Evolutionary conservation across 2,797 vertebrate species (phyloP).

Genomic region (Synaphobranchus kaupii): DNA sequence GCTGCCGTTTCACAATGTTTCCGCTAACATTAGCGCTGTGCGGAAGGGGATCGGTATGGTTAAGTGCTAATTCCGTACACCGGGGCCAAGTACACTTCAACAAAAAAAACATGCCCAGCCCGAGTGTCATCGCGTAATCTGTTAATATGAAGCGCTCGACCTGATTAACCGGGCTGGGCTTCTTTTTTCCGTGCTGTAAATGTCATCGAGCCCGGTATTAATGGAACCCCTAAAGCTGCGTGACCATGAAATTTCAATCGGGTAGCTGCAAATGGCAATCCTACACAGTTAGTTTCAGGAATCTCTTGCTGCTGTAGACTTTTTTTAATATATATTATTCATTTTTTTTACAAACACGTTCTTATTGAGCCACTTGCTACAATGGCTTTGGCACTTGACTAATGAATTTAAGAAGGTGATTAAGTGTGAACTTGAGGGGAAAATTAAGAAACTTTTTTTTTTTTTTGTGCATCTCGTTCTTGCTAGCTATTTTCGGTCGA

Average conservation of each 20-base stretch:
- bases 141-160: background rate
- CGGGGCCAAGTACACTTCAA: background rate
- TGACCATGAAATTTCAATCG: background rate
- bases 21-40: no score
- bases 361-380: no score
- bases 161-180: background rate
- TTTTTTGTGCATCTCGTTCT: background rate
- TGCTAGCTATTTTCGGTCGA: background rate
- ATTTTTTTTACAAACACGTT: no score
- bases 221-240: background rate
- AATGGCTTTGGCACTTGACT: no score
- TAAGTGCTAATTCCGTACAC: background rate
- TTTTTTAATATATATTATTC: no score
- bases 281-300: background rate
- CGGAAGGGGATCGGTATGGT: no score
- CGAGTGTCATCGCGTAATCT: background rate
- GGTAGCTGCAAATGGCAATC: no score
- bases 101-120: background rate
- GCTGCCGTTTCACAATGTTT: background rate
- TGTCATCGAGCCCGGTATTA: background rate
- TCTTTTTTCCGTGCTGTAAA: background rate
- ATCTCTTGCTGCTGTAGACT: background rate
- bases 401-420: background rate
- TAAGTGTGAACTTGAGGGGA: no score
- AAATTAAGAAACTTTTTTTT: background rate